Evolutionary conservation across 2,888 invertebrate species (phyloP).

Genomic region (Drosophila putrida): DNA sequence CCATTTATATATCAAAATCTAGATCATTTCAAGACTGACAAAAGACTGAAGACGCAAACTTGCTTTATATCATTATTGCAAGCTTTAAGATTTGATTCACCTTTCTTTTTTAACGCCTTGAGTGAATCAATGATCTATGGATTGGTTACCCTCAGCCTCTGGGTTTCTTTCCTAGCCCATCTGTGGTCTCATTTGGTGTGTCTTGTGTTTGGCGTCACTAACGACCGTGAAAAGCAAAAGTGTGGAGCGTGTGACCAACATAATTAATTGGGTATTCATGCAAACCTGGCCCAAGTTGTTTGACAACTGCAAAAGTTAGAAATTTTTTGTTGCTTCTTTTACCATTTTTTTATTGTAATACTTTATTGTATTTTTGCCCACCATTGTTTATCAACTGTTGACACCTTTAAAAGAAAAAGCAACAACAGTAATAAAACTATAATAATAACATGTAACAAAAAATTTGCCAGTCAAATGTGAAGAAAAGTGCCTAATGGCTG

Average conservation of each 20-base stretch:
- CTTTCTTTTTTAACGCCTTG: constrained; percentile 17
- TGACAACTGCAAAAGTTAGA: constrained; percentile 54
- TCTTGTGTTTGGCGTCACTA: constrained; percentile 54
- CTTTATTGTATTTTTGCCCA: constrained; percentile 5
- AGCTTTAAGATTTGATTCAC: constrained; percentile 2
- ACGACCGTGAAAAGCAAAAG: constrained; percentile 77
- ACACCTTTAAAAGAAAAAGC: constrained; percentile 69
- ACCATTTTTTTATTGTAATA: constrained; percentile 4
- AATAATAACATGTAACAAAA: constrained; percentile 41
- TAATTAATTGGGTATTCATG: constrained; percentile 76
- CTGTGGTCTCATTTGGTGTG: constrained; percentile 18
- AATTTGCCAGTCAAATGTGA: constrained; percentile 27
- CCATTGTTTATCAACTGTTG: constrained; percentile 68
- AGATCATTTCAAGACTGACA: not conserved
- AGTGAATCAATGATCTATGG: constrained; percentile 11
- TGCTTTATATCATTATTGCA: not conserved
- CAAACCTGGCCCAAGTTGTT: constrained; percentile 44
- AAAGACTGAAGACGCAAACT: constrained; percentile 13
- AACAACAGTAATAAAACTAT: constrained; percentile 35
- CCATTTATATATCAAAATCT: constrained; percentile 7
- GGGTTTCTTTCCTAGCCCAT: constrained; percentile 18
- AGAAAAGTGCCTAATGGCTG: constrained; percentile 39
- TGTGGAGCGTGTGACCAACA: constrained; percentile 75
- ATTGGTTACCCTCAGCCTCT: constrained; percentile 8
- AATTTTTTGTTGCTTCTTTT: constrained; percentile 37